A percentile compares a stretch with the other conserved stretches of the same genome.
Evolutionary conservation across 2,113 vertebrate genomes (phyloP).

Genomic region (Bucco capensis): DNA sequence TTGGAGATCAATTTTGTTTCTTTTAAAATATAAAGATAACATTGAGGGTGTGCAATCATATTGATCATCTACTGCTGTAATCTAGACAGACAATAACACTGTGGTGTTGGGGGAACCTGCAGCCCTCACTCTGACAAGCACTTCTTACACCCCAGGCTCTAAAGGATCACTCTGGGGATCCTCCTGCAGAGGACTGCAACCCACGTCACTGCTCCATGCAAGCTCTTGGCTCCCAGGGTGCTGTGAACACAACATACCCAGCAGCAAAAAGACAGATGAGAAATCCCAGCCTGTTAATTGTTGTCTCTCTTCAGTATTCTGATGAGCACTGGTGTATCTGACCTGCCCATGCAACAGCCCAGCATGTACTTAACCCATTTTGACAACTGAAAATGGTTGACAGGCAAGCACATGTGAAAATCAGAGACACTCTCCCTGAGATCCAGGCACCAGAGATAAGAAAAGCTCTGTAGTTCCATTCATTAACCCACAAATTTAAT

Average conservation of each 20-base stretch:
- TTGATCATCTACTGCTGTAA: not conserved
- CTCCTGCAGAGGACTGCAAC: not conserved
- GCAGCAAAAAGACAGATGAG: not conserved
- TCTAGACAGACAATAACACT: not conserved
- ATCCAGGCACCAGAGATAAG: not conserved
- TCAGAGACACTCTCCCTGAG: not conserved
- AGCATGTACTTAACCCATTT: not conserved
- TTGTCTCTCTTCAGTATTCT: not conserved
- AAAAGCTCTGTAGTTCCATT: not conserved
- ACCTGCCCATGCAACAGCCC: not conserved
- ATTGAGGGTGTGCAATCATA: accelerated
- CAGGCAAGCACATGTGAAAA: not conserved
- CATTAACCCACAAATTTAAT: not conserved
- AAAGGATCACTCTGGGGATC: not conserved
- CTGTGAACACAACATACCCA: not conserved
- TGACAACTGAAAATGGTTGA: not conserved
- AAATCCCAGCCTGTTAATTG: not conserved
- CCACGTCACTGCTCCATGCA: not conserved
- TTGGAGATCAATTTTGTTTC: not conserved
- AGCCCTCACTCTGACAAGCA: not conserved
- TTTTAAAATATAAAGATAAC: not conserved
- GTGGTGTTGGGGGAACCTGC: not conserved
- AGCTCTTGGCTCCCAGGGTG: not conserved
- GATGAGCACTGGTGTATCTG: not conserved
- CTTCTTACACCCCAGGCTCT: not conserved